Evolutionary conservation across 1,140 invertebrate species (phyloP), one percentile per base, ranked within the genome.

Genomic region (Platyura marginata): DNA sequence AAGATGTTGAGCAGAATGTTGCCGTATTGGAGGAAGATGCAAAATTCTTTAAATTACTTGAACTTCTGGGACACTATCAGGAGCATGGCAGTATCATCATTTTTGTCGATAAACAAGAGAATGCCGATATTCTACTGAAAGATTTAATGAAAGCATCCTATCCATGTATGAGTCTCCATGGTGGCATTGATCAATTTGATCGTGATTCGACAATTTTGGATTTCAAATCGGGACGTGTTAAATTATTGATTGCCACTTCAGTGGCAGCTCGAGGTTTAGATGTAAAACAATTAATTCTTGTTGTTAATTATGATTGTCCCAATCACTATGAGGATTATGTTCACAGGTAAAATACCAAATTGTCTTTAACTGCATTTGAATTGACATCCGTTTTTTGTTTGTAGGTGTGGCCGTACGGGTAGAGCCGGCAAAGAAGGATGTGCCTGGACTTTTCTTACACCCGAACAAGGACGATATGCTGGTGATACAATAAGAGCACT

Each of bases 311-410:
- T 63, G 95, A 99, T 66, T 97, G 93, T 59, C 96, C 96, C 0
- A 99, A 99, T 69, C 96, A 99, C 65, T 98, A 98, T 59, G 96
- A 99, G 67, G 96, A 99, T 66, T 99, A 99, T 64, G 95, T 99
- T 9, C 96, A 99, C 62, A 65, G 70, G 65, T 66, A 44, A n/a
- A n/a, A n/a, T n/a, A n/a, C n/a, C n/a, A n/a, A n/a, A 51, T n/a
- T n/a, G n/a, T n/a, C n/a, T n/a, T 5, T 3, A 41, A 41, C 5
- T 18, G 2, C 2, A 0, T 0, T 16, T 3, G 3, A 15, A 1
- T 19, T 1, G 10, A 16, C 16, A 9, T 13, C 6, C n/a, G 13
- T 41, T 39, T 18, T 13, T 6, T 29, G 10, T 8, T 44, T 21
- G 33, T 11, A 70, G 96, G 53, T 97, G 92, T 65, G 95, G 95